Percentiles rank a stretch among this genome's conserved stretches.
Evolutionary conservation across 2,888 invertebrate genomes (phyloP).

Genomic region (Phragmatobia fuliginosa): DNA sequence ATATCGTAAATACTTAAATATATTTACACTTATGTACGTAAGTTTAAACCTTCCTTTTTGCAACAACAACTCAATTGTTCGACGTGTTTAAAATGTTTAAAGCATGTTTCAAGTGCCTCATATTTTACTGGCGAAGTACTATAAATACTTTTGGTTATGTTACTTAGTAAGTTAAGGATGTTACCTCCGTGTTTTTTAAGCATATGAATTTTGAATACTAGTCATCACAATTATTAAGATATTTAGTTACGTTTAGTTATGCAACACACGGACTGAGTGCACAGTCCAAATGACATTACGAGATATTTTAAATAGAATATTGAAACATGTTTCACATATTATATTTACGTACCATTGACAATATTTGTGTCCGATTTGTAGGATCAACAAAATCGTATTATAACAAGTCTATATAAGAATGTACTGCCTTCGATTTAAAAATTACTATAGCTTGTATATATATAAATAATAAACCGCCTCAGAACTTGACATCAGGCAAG

Average conservation of each 20-base stretch:
- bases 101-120: background rate
- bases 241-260: conserved; percentile 9
- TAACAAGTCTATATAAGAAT: too few relatives aligned
- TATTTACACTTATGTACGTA: background rate
- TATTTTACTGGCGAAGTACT: background rate
- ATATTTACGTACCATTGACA: background rate
- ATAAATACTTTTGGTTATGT: background rate
- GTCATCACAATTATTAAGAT: conserved; percentile 14
- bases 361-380: background rate
- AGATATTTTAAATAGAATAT: background rate
- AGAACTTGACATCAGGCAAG: too few relatives aligned
- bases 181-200: background rate
- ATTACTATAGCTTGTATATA: too few relatives aligned
- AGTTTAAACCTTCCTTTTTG: background rate
- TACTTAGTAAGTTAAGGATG: background rate
- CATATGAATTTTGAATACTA: conserved; percentile 17
- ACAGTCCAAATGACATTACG: conserved; percentile 6
- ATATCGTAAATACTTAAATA: background rate
- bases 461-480: too few relatives aligned
- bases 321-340: too few relatives aligned
- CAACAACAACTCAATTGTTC: background rate
- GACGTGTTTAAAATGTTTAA: background rate
- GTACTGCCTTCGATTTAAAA: too few relatives aligned
- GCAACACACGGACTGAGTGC: conserved; percentile 6
- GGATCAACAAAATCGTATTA: background rate